These are phyloP conservation scores for Dichetophora obliterata DNA, from an alignment of 2,888 invertebrate genomes.

Conservation along the genomic window DNA sequence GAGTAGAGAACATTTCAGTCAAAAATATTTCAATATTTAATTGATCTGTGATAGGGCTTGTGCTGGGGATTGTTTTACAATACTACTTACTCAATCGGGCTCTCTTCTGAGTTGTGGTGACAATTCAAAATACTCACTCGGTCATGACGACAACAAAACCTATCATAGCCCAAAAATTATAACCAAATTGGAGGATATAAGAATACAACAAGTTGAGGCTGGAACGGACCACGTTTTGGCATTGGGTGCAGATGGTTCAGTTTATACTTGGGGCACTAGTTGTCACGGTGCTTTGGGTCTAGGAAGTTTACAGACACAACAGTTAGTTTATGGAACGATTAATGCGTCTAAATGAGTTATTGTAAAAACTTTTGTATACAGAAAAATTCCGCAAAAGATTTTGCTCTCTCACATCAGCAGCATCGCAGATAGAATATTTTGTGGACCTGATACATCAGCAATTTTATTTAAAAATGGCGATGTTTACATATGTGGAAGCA, in stretches of 20 bases:
- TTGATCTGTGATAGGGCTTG: constrained; percentile 69
- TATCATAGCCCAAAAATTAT: constrained; percentile 74
- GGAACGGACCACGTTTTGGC: constrained; percentile 77
- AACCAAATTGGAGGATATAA: constrained; percentile 72
- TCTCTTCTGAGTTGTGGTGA: constrained; percentile 79
- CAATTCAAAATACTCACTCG: constrained; percentile 75
- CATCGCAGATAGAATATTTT: constrained; percentile 72
- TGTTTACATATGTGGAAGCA: constrained; percentile 76
- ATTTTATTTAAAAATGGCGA: constrained; percentile 74
- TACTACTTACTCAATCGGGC: constrained; percentile 78
- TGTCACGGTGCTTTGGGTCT: constrained; percentile 73
- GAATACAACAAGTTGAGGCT: constrained; percentile 74
- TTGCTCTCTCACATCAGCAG: constrained; percentile 68
- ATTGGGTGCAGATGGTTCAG: constrained; percentile 73
- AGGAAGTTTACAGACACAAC: constrained; percentile 61
- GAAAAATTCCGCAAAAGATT: constrained; percentile 63
- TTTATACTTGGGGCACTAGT: constrained; percentile 79
- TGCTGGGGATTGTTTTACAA: constrained; percentile 77
- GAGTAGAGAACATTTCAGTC: constrained; percentile 40
- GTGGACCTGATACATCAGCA: constrained; percentile 76
- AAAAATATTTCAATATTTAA: background rate
- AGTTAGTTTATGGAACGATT: constrained; percentile 53
- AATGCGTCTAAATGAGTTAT: background rate
- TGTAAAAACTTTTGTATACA: constrained; percentile 39
- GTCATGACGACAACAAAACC: constrained; percentile 74